Evolutionary conservation across 2,797 vertebrate species (phyloP), one percentile per base, ranked within the genome.

Genomic region (Loris lydekkerianus): DNA sequence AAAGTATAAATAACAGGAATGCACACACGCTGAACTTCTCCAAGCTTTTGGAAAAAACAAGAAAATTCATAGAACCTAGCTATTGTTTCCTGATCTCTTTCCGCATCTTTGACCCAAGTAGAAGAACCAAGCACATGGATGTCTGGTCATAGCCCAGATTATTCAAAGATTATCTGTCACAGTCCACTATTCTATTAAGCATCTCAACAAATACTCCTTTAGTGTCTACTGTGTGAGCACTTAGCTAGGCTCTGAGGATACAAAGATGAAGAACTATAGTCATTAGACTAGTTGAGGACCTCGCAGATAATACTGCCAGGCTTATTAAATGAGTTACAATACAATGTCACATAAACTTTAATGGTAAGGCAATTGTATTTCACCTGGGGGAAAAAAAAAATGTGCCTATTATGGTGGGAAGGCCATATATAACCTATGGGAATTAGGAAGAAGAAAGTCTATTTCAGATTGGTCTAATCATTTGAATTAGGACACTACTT

Each of bases 391-490:
- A 29, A 81, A 67, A 76, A 40, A 72, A 76, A 85, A n/a, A 23
- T 65, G 15, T 21, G 88, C 60, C 37, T 4, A 1, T 81, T 78
- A 56, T 76, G 10, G 18, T 58, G 43, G 34, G 46, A 87, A 76
- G 18, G 43, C 46, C 46, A 31, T 53, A 27, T n/a, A 34, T 63
- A 70, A 7, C 60, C 21, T 23, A 17, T 0, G 0, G 1, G 63
- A 67, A 7, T 37, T 81, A 56, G 20, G 40, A 27, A 29, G 37
- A 88, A 60, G 27, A 93, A 17, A 21, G 9, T 67, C 58, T 91
- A 37, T 83, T 95, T 96, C 37, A 89, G 20, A 53, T 31, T 81
- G 20, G 1, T 61, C n/a, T 91, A 72, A 67, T 93, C 60, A 92
- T 72, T 96, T 86, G 9, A 95, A 61, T 21, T 88, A 89, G 17